These are phyloP conservation scores for Bradynema listronoti DNA, from an alignment of 1,140 invertebrate species.

Conservation along the genomic window DNA sequence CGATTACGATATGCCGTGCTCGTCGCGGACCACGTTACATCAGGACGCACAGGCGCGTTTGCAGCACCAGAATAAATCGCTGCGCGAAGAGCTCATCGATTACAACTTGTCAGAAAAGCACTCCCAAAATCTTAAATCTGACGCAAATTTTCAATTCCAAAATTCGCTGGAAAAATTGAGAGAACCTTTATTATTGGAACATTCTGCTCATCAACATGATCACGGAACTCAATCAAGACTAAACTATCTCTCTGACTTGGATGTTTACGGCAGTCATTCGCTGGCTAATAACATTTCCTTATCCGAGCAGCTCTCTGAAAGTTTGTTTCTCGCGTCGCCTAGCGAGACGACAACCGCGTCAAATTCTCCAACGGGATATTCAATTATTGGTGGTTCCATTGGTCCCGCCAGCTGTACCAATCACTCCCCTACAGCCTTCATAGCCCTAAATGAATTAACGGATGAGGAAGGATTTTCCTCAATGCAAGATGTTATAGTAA, in stretches of 20 bases:
- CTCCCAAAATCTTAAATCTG: too few relatives aligned
- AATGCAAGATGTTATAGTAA: not conserved
- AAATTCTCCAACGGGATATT: not conserved
- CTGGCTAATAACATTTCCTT: conserved; percentile 7
- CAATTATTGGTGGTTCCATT: not conserved
- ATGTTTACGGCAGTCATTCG: not conserved
- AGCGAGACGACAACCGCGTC: not conserved
- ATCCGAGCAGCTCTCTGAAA: conserved; percentile 20
- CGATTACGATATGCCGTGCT: conserved; percentile 30
- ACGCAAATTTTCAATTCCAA: too few relatives aligned
- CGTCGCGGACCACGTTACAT: conserved; percentile 18
- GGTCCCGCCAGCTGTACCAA: not conserved
- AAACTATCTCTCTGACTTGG: too few relatives aligned
- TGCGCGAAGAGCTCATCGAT: not conserved
- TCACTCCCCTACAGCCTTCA: too few relatives aligned
- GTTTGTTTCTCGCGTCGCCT: conserved; percentile 9
- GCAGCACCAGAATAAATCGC: not conserved
- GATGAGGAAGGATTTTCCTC: not conserved
- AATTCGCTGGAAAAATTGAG: too few relatives aligned
- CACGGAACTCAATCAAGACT: too few relatives aligned
- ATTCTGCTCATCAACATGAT: not conserved
- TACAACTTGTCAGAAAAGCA: not conserved
- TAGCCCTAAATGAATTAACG: too few relatives aligned
- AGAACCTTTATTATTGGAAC: too few relatives aligned
- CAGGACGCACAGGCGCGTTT: not conserved